Evolutionary conservation across 64 coral and sea anemone genomes (phyloP), one percentile per base, ranked within the genome.

Genomic region (Orbicella faveolata): DNA sequence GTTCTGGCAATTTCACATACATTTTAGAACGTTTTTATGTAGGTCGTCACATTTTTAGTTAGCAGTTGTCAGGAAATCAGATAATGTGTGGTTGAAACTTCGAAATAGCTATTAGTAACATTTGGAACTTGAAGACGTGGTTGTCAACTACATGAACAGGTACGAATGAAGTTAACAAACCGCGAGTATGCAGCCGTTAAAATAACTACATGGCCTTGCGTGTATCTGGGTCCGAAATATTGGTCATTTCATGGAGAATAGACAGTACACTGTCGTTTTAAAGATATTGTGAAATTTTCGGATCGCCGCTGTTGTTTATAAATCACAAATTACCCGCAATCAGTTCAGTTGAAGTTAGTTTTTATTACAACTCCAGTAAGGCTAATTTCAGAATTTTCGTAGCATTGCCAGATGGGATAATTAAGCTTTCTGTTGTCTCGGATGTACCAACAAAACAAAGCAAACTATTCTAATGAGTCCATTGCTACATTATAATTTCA

Each of bases 211-310:
- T 59, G 6, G 79, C 63, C 18, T 83, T 67, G 61, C 80, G 80
- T 67, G 80, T 36, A 21, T 65, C 52, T 21, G 21, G 20, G 37
- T 67, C 62, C 19, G 34, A 65, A 85, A 85, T 85, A 72, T 85
- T 85, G 82, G 62, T 36, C 81, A 19, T 14, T 15, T 48, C 18
- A 41, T 12, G 36, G 23, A 25, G 34, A 68, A 70, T 8, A 39
- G 41, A 48, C 41, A 48, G 41, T 6, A 23, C 59, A 68, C 67
- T 39, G 36, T 48, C 12, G 14, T 34, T 63, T 59, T 81, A 1
- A 61, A 19, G 59, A 9, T n/a, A 63, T 34, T 35, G 30, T 20
- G 16, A 35, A 73, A 25, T 72, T 85, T 52, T 63, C 41, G 16
- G 18, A 81, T 36, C 37, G 34, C 17, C 0, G 23, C 64, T 70